phyloP scores from a whole-genome alignment of 2,113 vertebrate species.

The Saguinus midas region DNA sequence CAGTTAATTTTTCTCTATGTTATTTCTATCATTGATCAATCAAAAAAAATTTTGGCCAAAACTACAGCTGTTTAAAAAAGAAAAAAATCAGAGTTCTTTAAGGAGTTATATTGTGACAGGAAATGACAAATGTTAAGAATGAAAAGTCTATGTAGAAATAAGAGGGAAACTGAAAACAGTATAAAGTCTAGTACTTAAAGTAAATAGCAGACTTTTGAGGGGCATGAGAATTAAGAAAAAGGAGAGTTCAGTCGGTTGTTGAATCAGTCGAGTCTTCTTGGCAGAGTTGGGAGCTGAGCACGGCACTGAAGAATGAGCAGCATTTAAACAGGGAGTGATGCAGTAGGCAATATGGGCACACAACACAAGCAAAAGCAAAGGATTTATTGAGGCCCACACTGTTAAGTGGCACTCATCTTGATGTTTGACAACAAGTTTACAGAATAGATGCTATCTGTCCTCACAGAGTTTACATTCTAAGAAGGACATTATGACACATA shows the following conservation, averaged over 20 bases:
- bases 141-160: neutral
- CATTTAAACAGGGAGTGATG: neutral
- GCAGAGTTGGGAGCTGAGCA: neutral
- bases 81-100: neutral
- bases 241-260: neutral
- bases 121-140: neutral
- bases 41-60: neutral
- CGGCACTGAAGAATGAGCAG: neutral
- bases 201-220: neutral
- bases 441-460: neutral
- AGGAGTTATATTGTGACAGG: neutral
- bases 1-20: neutral
- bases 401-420: neutral
- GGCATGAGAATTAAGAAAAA: neutral
- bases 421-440: neutral
- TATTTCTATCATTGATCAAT: conserved; percentile 31
- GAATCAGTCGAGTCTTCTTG: neutral
- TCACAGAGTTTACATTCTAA: conserved; percentile 24
- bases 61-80: neutral
- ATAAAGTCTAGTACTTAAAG: neutral
- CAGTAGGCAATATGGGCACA: neutral
- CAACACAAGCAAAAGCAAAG: neutral
- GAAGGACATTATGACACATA: neutral
- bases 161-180: neutral
- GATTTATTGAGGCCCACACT: neutral